These are phyloP conservation scores for Pachyramphus minor DNA, from an alignment of 2,113 vertebrate species.

Conservation along the genomic window DNA sequence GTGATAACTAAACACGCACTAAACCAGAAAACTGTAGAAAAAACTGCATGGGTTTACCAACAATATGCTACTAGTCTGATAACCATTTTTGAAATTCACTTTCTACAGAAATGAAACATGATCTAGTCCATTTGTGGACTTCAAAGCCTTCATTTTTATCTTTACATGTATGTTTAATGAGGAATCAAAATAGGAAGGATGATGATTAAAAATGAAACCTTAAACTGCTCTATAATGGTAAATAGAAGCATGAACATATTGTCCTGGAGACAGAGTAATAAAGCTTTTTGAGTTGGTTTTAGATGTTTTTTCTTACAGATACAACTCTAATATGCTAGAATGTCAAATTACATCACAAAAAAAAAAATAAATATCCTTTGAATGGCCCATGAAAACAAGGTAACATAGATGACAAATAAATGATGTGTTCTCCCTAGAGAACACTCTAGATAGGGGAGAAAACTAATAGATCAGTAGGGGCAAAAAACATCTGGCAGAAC, in stretches of 20 bases:
- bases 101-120: neutral
- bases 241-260: neutral
- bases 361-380: neutral
- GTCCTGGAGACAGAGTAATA: neutral
- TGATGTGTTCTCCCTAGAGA: neutral
- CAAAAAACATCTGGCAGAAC: neutral
- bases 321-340: neutral
- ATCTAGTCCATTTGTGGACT: neutral
- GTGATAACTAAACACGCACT: neutral
- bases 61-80: neutral
- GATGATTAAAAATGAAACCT: neutral
- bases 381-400: neutral
- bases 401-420: neutral
- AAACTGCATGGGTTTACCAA: neutral
- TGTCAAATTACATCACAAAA: neutral
- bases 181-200: neutral
- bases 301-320: neutral
- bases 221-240: neutral
- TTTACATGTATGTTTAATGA: neutral
- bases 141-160: neutral
- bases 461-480: neutral
- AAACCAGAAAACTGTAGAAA: neutral
- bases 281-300: neutral
- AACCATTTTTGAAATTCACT: neutral
- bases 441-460: neutral